Conservation (phyloP, 2,797 vertebrate species). For the Glyptemys insculpta region DNA sequence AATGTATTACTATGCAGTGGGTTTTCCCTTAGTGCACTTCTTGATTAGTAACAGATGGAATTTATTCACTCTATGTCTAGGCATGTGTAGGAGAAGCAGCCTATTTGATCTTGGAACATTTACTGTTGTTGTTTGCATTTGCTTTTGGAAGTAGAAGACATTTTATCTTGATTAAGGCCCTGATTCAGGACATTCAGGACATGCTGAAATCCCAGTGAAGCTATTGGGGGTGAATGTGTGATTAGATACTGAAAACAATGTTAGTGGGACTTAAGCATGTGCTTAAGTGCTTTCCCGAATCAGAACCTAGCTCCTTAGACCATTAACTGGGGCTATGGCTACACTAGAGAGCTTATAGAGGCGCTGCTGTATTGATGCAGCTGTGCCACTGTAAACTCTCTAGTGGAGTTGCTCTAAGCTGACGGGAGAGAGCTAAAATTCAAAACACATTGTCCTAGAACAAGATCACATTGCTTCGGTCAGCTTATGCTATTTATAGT, state of each 20-base stretch:
- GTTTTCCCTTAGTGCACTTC: neutral
- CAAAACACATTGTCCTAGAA: neutral
- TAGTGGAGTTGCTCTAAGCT: neutral
- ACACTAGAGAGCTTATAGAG: neutral
- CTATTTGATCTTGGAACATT: slow-evolving; percentile 45
- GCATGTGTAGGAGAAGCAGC: slow-evolving; percentile 4
- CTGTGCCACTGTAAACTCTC: neutral
- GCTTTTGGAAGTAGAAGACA: slow-evolving; percentile 58
- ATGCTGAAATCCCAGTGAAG: neutral
- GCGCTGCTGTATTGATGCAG: neutral
- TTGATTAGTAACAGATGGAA: neutral
- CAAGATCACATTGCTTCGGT: neutral
- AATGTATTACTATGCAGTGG: neutral
- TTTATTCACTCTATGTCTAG: neutral
- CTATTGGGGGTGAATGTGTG: neutral
- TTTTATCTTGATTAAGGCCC: slow-evolving; percentile 22
- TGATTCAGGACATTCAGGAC: slow-evolving; percentile 51
- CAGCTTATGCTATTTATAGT: neutral
- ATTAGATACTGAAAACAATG: neutral
- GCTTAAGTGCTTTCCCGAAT: slow-evolving; percentile 2
- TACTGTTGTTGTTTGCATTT: slow-evolving; percentile 59
- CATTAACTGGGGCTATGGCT: neutral
- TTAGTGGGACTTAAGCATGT: neutral
- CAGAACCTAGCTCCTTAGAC: neutral
- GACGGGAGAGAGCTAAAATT: neutral